A percentile compares a stretch with the other conserved stretches of the same genome.
Conservation (phyloP, 2,797 vertebrate species). For the Epinephelus coioides region DNA sequence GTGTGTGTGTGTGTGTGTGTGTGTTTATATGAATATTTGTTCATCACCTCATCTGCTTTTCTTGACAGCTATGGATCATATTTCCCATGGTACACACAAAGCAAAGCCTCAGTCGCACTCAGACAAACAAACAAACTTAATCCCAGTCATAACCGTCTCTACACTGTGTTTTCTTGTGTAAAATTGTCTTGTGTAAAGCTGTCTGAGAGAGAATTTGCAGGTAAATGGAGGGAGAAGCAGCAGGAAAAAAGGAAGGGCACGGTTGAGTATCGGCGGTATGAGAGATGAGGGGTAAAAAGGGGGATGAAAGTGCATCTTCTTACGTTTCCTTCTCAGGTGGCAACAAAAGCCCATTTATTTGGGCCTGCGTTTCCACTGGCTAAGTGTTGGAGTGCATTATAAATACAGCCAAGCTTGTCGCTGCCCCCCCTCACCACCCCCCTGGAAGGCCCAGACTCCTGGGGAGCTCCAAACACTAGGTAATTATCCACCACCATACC, state of each 20-base stretch:
- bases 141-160: constrained; percentile 38
- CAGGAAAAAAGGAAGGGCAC: background rate
- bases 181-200: constrained; percentile 41
- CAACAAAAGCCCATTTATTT: constrained; percentile 68
- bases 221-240: constrained; percentile 45
- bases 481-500: constrained; percentile 93
- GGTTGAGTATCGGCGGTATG: constrained; percentile 28
- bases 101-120: constrained; percentile 29
- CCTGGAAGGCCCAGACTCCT: constrained; percentile 91
- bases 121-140: constrained; percentile 76
- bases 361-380: constrained; percentile 47
- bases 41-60: constrained; percentile 72
- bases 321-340: constrained; percentile 89
- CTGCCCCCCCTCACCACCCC: constrained; percentile 1
- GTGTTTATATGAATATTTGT: constrained; percentile 44
- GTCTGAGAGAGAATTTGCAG: constrained; percentile 40
- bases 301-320: constrained; percentile 86
- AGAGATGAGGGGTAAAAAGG: constrained; percentile 48
- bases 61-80: constrained; percentile 89
- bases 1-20: background rate
- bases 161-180: constrained; percentile 39
- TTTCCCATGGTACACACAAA: constrained; percentile 50
- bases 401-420: constrained; percentile 89
- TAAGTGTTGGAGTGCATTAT: constrained; percentile 84
- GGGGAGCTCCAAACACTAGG: constrained; percentile 96